Evolutionary conservation across 2,888 invertebrate species (phyloP).

Genomic region (Parnassius mnemosyne): DNA sequence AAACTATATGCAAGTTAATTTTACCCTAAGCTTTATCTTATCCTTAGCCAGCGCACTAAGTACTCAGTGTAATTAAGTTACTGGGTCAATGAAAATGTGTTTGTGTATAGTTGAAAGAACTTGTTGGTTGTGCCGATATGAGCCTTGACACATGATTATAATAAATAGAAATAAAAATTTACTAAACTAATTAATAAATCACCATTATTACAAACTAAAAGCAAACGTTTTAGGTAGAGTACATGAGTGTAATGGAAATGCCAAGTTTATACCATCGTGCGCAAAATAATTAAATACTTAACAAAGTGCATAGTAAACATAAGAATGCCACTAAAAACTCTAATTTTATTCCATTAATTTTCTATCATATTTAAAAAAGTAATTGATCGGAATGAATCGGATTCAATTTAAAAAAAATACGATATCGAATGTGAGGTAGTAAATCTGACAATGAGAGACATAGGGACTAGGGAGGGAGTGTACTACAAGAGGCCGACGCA

Average conservation of each 20-base stretch:
- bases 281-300: no score
- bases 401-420: background rate
- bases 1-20: constrained; percentile 18
- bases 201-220: no score
- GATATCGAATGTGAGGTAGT: background rate
- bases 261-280: no score
- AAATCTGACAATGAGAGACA: background rate
- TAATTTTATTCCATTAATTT: no score
- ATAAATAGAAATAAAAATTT: no score
- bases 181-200: no score
- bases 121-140: no score
- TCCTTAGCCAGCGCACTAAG: constrained; percentile 9
- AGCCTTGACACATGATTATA: no score
- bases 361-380: background rate
- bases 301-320: background rate
- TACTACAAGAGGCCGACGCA: constrained; percentile 7
- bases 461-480: background rate
- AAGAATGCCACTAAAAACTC: background rate
- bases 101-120: no score
- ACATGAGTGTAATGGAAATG: no score
- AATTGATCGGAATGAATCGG: background rate
- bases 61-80: constrained; percentile 11
- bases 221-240: no score
- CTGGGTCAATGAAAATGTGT: constrained; percentile 13
- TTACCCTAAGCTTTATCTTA: constrained; percentile 21